phyloP scores from a whole-genome alignment of 2,888 invertebrate species.

The Sycophila texana region DNA sequence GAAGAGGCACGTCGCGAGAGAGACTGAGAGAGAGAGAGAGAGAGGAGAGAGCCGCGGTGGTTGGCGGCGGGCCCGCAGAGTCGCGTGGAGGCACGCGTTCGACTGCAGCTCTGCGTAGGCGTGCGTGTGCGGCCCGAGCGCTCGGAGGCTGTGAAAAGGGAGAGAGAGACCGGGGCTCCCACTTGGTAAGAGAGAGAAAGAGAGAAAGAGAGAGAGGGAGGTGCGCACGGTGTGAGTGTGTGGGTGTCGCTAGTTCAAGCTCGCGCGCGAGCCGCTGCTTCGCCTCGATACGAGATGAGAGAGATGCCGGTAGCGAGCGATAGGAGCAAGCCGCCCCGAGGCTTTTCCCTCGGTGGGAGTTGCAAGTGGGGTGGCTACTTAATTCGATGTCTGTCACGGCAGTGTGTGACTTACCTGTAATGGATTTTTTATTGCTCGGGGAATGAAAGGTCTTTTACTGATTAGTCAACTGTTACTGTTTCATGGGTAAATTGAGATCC shows the following conservation, averaged over 20 bases:
- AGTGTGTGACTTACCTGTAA: too few species aligned
- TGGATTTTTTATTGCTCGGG: too few species aligned
- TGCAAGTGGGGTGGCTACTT: too few species aligned
- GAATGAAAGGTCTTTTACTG: too few species aligned
- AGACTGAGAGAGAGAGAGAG: constrained; percentile 20
- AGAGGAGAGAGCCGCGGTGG: constrained; percentile 59
- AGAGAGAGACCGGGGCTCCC: constrained; percentile 59
- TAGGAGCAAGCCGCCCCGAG: not conserved
- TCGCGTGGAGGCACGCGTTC: constrained; percentile 76
- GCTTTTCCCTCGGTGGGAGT: not conserved
- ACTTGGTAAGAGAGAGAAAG: constrained; percentile 33
- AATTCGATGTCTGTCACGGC: too few species aligned
- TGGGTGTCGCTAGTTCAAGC: not conserved
- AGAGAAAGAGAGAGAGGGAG: not conserved
- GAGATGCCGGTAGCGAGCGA: not conserved
- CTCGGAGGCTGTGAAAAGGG: constrained; percentile 39
- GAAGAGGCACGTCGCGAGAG: constrained; percentile 33
- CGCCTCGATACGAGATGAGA: not conserved
- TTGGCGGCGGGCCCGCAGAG: constrained; percentile 71
- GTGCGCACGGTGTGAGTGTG: not conserved
- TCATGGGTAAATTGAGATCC: too few species aligned
- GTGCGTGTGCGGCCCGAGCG: constrained; percentile 52
- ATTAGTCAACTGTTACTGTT: too few species aligned
- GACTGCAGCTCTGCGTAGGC: constrained; percentile 69
- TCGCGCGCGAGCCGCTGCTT: not conserved